Evolutionary conservation across 2,888 invertebrate genomes (phyloP).

Genomic region (Cantharis lateralis): DNA sequence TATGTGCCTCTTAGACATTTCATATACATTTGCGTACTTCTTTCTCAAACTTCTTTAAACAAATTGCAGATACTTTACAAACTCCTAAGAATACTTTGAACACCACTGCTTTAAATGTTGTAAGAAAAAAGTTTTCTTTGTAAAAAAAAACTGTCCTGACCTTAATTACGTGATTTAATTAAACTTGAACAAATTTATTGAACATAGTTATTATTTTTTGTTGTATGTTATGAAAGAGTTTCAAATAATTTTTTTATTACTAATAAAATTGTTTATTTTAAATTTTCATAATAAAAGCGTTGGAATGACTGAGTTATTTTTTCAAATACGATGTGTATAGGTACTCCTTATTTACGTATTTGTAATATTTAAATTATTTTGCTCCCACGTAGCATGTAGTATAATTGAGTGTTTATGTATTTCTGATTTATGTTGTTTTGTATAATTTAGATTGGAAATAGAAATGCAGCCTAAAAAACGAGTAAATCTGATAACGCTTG

Average conservation of each 20-base stretch:
- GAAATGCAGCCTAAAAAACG: slow-evolving; percentile 46
- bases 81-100: too few relatives aligned
- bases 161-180: background rate
- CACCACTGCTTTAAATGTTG: too few relatives aligned
- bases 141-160: background rate
- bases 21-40: too few relatives aligned
- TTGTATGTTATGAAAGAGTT: background rate
- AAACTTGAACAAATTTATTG: background rate
- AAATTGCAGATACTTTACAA: too few relatives aligned
- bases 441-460: slow-evolving; percentile 39
- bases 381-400: background rate
- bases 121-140: background rate
- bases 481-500: slow-evolving; percentile 20
- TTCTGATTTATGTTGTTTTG: background rate
- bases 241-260: background rate
- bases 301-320: background rate
- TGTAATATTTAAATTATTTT: background rate
- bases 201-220: background rate
- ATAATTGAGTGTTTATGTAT: background rate
- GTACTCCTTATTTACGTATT: background rate
- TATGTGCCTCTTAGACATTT: too few relatives aligned
- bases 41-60: too few relatives aligned
- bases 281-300: background rate
- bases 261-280: background rate
- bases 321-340: background rate